Base-by-base conservation (phyloP, 2,797 vertebrate species). In the Eupleurogrammus muticus region DNA sequence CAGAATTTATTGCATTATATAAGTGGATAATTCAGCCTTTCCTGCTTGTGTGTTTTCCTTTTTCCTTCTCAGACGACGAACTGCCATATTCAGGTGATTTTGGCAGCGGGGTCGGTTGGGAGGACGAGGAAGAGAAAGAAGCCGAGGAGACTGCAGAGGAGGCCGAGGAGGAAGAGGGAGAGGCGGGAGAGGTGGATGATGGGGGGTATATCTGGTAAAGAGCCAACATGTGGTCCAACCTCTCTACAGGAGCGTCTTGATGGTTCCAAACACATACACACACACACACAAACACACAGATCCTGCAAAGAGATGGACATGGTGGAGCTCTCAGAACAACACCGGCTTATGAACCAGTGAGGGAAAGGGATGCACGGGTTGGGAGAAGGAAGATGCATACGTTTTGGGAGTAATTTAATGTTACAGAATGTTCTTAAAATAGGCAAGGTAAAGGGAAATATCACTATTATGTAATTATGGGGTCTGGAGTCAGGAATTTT, bases 181-280 rank as follows among this genome's bases (percentile, higher is more conserved):
- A 98, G 84, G 95, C 91, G 0, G 97, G 95, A 36, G 97, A 98
- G 84, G 95, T 95, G 0, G 97, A 99, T 13, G 97, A 99, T 0
- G 97, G 96, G 8, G 97, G 97, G 78, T 99, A 99, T 89, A 99
- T 99, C 90, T 99, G 97, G 97, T 99, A 97, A 95, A 95, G 47
- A 93, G 51, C 65, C 79, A 66, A 79, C 16, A 10, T 81, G 80
- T 81, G 76, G 82, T 91, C 63, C 73, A 66, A 73, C 73, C 48
- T 81, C 84, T 81, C 80, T 82, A 91, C 87, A 77, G 71, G 91
- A 89, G 80, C 87, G 81, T 91, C 57, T 70, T 16, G 21, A 72
- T 67, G 53, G 73, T 82, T 77, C 56, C 50, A 74, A 72, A 83
- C 62, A 82, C 76, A 79, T n/a, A 78, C 77, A 76, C 70, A 76